A percentile compares a stretch with the other conserved stretches of the same genome.
These are phyloP conservation scores for Tiliacea citrago DNA, from an alignment of 2,888 invertebrate genomes.

Conservation along the genomic window DNA sequence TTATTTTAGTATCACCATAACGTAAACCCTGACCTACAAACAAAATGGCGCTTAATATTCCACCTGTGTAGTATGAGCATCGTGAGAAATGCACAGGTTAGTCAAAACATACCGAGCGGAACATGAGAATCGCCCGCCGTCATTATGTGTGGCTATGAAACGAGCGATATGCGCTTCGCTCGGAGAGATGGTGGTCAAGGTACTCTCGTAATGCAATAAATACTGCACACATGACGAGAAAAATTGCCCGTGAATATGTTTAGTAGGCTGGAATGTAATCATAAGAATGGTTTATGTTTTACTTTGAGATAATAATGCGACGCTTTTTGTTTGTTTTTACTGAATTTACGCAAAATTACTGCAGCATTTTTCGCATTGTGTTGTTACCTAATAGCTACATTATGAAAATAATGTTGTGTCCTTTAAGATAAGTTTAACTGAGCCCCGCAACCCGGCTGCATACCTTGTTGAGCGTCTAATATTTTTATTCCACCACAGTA, in stretches of 20 bases:
- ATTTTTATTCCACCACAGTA: no score
- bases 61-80: constrained; percentile 45
- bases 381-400: no score
- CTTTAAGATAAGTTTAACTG: no score
- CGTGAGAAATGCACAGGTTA: constrained; percentile 72
- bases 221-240: not conserved
- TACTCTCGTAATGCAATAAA: not conserved
- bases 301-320: not conserved
- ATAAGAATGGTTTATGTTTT: not conserved
- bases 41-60: constrained; percentile 61
- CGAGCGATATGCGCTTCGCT: constrained; percentile 6
- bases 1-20: no score
- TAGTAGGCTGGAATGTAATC: not conserved
- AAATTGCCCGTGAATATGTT: not conserved
- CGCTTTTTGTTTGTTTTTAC: no score
- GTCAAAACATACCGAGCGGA: constrained; percentile 68
- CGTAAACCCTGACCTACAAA: constrained; percentile 74
- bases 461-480: no score
- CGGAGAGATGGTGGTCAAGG: not conserved
- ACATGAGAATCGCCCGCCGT: constrained; percentile 50
- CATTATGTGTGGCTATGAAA: constrained; percentile 60
- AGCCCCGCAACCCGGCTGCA: no score
- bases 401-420: no score
- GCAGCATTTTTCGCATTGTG: no score
- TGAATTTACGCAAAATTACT: no score